A percentile compares a stretch with the other conserved stretches of the same genome.
Conservation (phyloP, 2,888 invertebrate species). For the Timema podura region DNA sequence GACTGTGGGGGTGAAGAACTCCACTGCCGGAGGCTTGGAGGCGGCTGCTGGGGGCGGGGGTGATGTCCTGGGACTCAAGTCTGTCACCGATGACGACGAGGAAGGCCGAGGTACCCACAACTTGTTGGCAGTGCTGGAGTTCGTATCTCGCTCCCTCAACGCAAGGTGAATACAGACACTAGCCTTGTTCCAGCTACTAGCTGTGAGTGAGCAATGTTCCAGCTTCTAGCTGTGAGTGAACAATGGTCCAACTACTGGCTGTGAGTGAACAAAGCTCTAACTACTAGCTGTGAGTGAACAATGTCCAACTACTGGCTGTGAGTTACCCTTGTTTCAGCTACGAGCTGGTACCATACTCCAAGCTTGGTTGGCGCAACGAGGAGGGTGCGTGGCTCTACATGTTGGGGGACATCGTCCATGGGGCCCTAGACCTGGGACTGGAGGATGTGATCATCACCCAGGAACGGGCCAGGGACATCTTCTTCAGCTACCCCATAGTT, state of each 20-base stretch:
- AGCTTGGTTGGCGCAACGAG: constrained; percentile 39
- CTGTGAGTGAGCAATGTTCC: too few species aligned
- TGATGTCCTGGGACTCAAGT: constrained; percentile 44
- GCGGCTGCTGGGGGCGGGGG: constrained; percentile 46
- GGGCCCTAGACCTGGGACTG: constrained; percentile 55
- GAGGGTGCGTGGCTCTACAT: constrained; percentile 55
- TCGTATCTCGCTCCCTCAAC: constrained; percentile 51
- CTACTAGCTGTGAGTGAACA: too few species aligned
- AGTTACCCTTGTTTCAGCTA: constrained; percentile 34
- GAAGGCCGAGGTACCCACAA: constrained; percentile 42
- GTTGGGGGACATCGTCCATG: constrained; percentile 54
- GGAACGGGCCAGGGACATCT: constrained; percentile 53
- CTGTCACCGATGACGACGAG: constrained; percentile 49
- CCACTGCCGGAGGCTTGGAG: constrained; percentile 22
- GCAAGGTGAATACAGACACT: constrained; percentile 45
- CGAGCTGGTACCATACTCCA: constrained; percentile 40
- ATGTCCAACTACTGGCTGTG: neutral
- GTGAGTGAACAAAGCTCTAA: too few species aligned
- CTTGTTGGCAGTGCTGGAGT: constrained; percentile 46
- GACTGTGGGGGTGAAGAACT: constrained; percentile 46
- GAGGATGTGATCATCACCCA: constrained; percentile 56
- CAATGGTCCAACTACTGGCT: too few species aligned
- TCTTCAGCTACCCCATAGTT: constrained; percentile 59
- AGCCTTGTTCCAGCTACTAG: too few species aligned
- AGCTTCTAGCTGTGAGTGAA: too few species aligned